Base-by-base conservation (phyloP, 2,113 vertebrate genomes). In the Xiphophorus hellerii region DNA sequence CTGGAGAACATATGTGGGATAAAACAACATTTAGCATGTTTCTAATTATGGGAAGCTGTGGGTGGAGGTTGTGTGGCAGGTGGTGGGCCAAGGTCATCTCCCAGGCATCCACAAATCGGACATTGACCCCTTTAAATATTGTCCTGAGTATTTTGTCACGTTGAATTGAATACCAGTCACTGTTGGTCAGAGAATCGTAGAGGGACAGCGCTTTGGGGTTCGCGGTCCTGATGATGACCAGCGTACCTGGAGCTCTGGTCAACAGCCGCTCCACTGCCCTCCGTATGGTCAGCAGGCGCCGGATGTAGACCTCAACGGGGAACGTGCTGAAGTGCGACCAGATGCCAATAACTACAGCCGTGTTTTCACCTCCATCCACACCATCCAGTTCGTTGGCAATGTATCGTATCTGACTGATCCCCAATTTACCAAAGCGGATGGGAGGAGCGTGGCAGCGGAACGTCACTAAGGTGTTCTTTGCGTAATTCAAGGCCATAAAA, bases 251-350 rank as follows among this genome's bases (percentile, higher is more conserved):
- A 74, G 94, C 96, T 17, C 97, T 95, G 77, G 95, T 94, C 74
- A 96, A 82, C 78, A 98, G 93, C 0, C 89, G 94, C 4, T 95
- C 20, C 11, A 97, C 20, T 0, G 97, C 94, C n/a, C 91, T 94
- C 20, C 96, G 94, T 80, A 98, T 97, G 81, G 92, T 95, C 81
- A 95, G 94, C 69, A 98, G 90, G 3, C 96, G 87, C 2, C 92
- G 94, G 77, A 97, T 95, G 60, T 97, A 98, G 3, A 98, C 89
- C 73, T 97, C 95, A 37, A 96, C 84, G 0, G 96, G 96, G 84
- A 96, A 97, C 44, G 95, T 96, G 93, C 96, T 96, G 85, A 98
- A 97, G 88, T 98, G 97, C 30, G 97, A 94, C 97, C 97, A 98
- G 7, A 98, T 77, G 5, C 95, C 94, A 58, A 98, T 88, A 69